Evolutionary conservation across 2,113 vertebrate species (phyloP), one percentile per base, ranked within the genome.

Genomic region (Rhodinocichla rosea): DNA sequence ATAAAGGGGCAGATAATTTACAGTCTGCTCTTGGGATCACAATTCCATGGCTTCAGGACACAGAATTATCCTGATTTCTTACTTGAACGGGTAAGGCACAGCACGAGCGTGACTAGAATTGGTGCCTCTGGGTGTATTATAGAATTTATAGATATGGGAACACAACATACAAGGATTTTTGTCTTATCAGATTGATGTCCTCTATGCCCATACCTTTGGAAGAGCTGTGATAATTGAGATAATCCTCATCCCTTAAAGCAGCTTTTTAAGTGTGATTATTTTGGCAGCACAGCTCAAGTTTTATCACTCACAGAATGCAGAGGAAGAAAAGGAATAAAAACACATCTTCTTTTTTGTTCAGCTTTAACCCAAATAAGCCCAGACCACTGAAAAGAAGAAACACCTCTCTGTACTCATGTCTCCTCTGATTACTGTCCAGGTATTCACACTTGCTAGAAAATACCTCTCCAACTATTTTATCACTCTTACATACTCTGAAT

Each of bases 111-210:
- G 90, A 71, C 75, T 75, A 1, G 9, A 59, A 88, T 80, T 40
- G 15, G 33, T 90, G 85, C 93, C 85, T 92, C 56, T 77, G 90
- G 91, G 52, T 75, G 60, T 57, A 68, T 90, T 94, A 81, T 35
- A 88, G 71, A 92, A 92, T 95, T 90, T 89, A 59, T 49, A 95
- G 93, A 95, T 95, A 86, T 16, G 28, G 79, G 56, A 88, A 94
- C 71, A 93, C 44, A 95, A 89, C 71, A 93, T 86, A 83, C 90
- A 88, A 90, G 92, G 75, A 94, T 95, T 95, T 95, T 93, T 87
- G 39, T 78, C 56, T 97, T 96, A 97, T 95, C 91, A 87, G 90
- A 91, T 92, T 93, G 92, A 94, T 97, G 95, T 96, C 95, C 92
- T 94, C 87, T 95, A 40, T 85, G 73, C 82, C 96, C 83, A 89